Conservation (phyloP, 2,888 invertebrate species). For the Diarsia brunnea region DNA sequence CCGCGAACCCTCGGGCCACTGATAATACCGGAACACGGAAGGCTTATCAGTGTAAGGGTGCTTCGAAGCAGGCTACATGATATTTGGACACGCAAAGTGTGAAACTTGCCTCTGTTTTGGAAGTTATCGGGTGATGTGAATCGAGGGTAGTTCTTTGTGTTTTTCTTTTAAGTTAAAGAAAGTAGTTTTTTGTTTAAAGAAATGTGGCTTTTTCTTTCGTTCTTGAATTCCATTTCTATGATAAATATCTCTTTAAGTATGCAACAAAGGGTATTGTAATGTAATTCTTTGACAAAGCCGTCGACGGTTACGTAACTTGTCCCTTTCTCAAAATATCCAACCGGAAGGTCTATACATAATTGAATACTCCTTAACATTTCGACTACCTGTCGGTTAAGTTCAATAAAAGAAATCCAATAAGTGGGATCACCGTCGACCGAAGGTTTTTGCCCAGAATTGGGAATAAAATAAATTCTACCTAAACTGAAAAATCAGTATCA, state of each 20-base stretch:
- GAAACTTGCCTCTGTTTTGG: slow-evolving; percentile 62
- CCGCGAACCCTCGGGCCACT: slow-evolving; percentile 55
- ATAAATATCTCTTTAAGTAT: slow-evolving; percentile 17
- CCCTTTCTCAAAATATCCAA: slow-evolving; percentile 29
- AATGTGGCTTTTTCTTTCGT: slow-evolving; percentile 10
- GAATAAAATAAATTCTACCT: slow-evolving; percentile 44
- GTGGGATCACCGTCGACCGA: slow-evolving; percentile 30
- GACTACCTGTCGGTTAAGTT: slow-evolving; percentile 47
- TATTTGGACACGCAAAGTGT: slow-evolving; percentile 69
- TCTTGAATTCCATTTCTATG: background rate
- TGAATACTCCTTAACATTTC: slow-evolving; percentile 51
- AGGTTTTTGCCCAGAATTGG: slow-evolving; percentile 28
- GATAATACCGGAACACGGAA: slow-evolving; percentile 73
- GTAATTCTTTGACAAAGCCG: slow-evolving; percentile 32
- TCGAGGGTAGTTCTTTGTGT: slow-evolving; percentile 27
- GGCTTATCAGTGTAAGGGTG: slow-evolving; percentile 70
- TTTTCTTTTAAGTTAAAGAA: slow-evolving; percentile 37
- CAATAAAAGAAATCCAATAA: slow-evolving; percentile 52
- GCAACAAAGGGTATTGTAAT: slow-evolving; percentile 34
- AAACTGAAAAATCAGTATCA: slow-evolving; percentile 50
- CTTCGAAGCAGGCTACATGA: slow-evolving; percentile 66
- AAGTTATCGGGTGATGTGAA: slow-evolving; percentile 56
- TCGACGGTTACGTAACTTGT: slow-evolving; percentile 30
- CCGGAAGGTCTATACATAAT: slow-evolving; percentile 44
- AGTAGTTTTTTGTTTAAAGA: slow-evolving; percentile 2